A percentile compares a stretch with the other conserved stretches of the same genome.
Evolutionary conservation across 2,113 vertebrate genomes (phyloP).

Genomic region (Noturus placidus): DNA sequence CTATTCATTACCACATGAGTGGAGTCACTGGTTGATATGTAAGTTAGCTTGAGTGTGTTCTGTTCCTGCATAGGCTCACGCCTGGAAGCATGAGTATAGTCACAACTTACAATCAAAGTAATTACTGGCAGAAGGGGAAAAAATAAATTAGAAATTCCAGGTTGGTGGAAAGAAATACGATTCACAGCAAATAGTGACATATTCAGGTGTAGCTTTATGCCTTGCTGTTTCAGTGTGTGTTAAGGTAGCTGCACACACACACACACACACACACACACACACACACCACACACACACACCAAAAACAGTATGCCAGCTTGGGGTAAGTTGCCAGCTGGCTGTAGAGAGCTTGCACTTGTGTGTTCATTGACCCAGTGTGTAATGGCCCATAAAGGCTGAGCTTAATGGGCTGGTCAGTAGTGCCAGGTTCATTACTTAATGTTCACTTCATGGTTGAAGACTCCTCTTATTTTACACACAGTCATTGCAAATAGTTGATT

Average conservation of each 20-base stretch:
- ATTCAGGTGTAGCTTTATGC: conserved; percentile 23
- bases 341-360: conserved; percentile 67
- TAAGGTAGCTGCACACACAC: conserved; percentile 26
- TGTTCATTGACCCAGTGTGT: conserved; percentile 73
- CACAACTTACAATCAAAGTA: conserved; percentile 78
- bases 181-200: conserved; percentile 5
- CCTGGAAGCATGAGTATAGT: conserved; percentile 86
- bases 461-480: conserved; percentile 38
- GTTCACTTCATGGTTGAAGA: conserved; percentile 71
- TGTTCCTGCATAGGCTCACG: conserved; percentile 79
- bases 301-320: conserved; percentile 29
- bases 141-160: conserved; percentile 83
- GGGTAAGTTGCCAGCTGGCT: conserved; percentile 47
- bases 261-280: conserved; percentile 38
- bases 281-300: conserved; percentile 30
- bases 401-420: conserved; percentile 75
- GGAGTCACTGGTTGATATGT: conserved; percentile 88
- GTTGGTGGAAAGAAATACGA: conserved; percentile 58
- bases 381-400: conserved; percentile 74
- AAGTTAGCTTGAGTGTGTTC: conserved; percentile 91
- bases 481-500: conserved; percentile 24
- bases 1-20: conserved; percentile 90
- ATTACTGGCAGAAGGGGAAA: conserved; percentile 81
- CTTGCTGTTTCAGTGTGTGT: not conserved
- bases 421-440: conserved; percentile 77